phyloP scores from a whole-genome alignment of 2,888 invertebrate species.

The Bellardia bayeri region DNA sequence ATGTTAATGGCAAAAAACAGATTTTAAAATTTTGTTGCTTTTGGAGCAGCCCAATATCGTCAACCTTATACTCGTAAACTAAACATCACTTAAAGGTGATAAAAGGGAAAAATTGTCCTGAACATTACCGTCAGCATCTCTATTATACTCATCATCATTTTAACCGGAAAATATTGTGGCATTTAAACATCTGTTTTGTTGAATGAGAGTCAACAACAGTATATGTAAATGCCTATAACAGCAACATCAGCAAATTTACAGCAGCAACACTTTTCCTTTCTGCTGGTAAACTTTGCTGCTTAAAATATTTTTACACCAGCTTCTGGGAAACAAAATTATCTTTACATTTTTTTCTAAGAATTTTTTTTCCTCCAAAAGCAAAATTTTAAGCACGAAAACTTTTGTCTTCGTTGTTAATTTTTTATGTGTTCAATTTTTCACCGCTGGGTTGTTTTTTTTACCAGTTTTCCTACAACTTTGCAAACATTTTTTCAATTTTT shows the following conservation, averaged over 20 bases:
- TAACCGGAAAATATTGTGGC: constrained; percentile 10
- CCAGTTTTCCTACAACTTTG: not conserved
- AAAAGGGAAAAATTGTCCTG: constrained; percentile 9
- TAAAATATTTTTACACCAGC: not conserved
- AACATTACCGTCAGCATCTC: not conserved
- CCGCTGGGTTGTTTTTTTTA: not conserved
- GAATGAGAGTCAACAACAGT: constrained; percentile 27
- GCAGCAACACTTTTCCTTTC: constrained; percentile 27
- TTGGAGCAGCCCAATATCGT: not conserved
- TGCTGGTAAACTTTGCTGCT: not conserved
- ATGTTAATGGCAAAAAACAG: constrained; percentile 41
- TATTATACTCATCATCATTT: not conserved
- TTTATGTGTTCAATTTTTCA: constrained; percentile 41
- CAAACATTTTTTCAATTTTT: not conserved
- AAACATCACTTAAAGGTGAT: constrained; percentile 60
- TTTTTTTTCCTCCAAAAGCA: not conserved
- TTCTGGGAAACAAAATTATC: constrained; percentile 17
- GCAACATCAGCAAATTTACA: constrained; percentile 1
- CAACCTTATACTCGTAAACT: constrained; percentile 9
- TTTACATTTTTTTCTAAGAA: not conserved
- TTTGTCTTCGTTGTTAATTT: constrained; percentile 29
- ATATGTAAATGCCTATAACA: not conserved
- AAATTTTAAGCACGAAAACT: constrained; percentile 14
- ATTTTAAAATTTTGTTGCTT: not conserved
- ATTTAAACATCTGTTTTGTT: constrained; percentile 50